phyloP scores from a whole-genome alignment of 2,888 invertebrate species.

The Chrysina gloriosa region DNA sequence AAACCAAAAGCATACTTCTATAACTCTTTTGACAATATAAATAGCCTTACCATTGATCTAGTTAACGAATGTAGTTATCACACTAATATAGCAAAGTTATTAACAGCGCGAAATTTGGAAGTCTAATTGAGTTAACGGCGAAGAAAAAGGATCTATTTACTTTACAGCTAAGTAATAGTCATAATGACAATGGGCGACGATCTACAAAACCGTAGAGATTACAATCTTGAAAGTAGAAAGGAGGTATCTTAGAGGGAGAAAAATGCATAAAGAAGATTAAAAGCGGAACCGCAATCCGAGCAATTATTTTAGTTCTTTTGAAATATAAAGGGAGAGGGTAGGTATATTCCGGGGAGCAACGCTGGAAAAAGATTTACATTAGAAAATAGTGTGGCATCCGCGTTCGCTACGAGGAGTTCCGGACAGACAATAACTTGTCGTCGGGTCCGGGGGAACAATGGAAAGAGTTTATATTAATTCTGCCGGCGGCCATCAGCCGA shows the following conservation, averaged over 20 bases:
- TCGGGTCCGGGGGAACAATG: slow-evolving; percentile 24
- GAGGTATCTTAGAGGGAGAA: slow-evolving; percentile 15
- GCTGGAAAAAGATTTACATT: slow-evolving; percentile 30
- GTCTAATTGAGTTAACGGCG: neutral
- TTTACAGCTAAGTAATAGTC: slow-evolving; percentile 15
- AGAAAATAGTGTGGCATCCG: slow-evolving; percentile 25
- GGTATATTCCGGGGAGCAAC: neutral
- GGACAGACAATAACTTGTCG: slow-evolving; percentile 32
- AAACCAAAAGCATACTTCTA: too few relatives aligned
- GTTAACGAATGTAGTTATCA: too few relatives aligned
- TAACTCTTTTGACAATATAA: too few relatives aligned
- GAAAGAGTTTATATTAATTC: slow-evolving; percentile 49
- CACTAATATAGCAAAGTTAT: too few relatives aligned
- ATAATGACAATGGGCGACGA: slow-evolving; percentile 28
- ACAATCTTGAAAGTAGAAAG: slow-evolving; percentile 19
- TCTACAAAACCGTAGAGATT: slow-evolving; percentile 6
- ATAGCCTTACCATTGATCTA: too few relatives aligned
- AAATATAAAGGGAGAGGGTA: slow-evolving; percentile 26
- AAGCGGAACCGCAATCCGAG: slow-evolving; percentile 39
- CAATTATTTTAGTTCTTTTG: slow-evolving; percentile 43
- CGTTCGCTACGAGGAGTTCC: slow-evolving; percentile 24
- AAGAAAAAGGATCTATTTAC: slow-evolving; percentile 4
- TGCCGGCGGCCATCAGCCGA: slow-evolving; percentile 47
- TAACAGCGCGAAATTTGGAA: neutral
- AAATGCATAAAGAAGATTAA: slow-evolving; percentile 34